Evolutionary conservation across 2,888 invertebrate genomes (phyloP), one percentile per base, ranked within the genome.

Genomic region (Eugnorisma glareosa): DNA sequence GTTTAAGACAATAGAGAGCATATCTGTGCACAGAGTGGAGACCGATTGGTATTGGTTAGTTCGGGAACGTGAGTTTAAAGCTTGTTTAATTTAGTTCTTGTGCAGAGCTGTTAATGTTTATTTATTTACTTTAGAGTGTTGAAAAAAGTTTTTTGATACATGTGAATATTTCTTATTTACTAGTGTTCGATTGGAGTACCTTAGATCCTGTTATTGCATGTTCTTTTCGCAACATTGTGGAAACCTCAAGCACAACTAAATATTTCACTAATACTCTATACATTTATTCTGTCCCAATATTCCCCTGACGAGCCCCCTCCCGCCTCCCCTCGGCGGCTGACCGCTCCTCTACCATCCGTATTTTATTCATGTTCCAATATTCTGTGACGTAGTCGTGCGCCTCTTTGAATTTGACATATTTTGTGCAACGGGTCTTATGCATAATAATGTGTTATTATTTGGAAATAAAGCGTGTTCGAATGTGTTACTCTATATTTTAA

Each of bases 351-450:
- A 21, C 28, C n/a, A 15, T 2, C 24, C 18, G 31, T 70, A 61
- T 37, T 61, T 82, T 78, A 78, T 78, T 82, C 51, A 73, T 51
- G 69, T 67, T 37, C 28, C 57, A 63, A 83, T 83, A 70, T 83
- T 31, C 67, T 59, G 78, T 73, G 15, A 70, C 59, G 59, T 35
- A 15, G 6, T 5, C 24, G 11, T n/a, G 37, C 35, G 13, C 21
- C 15, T 40, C 21, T 45, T 59, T 59, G 37, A 57, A 61, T 57
- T 76, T 59, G 18, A 51, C 57, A 10, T 18, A 37, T n/a, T 24
- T 70, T 54, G n/a, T 37, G n/a, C 28, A 15, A 43, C 18, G 24
- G 13, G 21, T n/a, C 37, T 54, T 35, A 4, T 68, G 18, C 24
- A 31, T 10, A 37, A n/a, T 48, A 48, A n/a, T 37, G 28, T 28